Base-by-base conservation (phyloP, 2,113 vertebrate species). In the Jacana jacana region DNA sequence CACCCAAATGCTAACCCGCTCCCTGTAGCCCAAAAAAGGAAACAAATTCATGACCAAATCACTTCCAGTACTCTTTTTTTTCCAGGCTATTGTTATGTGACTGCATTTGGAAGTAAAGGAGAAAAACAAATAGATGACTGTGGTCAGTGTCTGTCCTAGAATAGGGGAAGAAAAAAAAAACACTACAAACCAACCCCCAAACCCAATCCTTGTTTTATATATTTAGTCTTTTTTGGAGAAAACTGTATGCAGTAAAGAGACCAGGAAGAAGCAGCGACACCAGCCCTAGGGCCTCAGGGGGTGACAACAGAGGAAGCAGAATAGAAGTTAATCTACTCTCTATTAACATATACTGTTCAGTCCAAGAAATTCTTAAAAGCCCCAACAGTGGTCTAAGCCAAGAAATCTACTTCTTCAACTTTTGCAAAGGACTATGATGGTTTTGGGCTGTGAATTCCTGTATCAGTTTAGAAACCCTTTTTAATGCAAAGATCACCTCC, bases 41-140 rank as follows among this genome's bases (percentile, higher is more conserved):
- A 96, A 86, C 58, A 96, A 85, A 90, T 94, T 93, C 80, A 89
- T 18, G 52, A 91, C 61, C 86, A 92, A 93, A 93, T 92, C 0
- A 16, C 69, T 96, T 88, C 93, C 91, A 92, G 49, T 66, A 77
- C 35, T 75, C n/a, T 73, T 48, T 54, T 48, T 84, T 55, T 94
- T 66, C 30, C 61, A 97, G 58, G n/a, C 94, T 92, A 95, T 97
- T 96, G 96, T 97, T 95, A 82, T 91, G 54, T 81, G 93, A 76
- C 91, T 92, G 83, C 83, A 72, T 95, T 95, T 97, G 94, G 93
- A 96, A 95, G 42, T 40, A 89, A 81, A 57, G 54, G 48, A 93
- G n/a, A 27, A 82, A 92, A 95, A 69, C 69, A 93, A 97, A 92
- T 65, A 60, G 91, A 95, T 92, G 66, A 95, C 89, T 96, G 94